Base-by-base conservation (phyloP, 2,888 invertebrate genomes). In the Diaprepes abbreviatus region DNA sequence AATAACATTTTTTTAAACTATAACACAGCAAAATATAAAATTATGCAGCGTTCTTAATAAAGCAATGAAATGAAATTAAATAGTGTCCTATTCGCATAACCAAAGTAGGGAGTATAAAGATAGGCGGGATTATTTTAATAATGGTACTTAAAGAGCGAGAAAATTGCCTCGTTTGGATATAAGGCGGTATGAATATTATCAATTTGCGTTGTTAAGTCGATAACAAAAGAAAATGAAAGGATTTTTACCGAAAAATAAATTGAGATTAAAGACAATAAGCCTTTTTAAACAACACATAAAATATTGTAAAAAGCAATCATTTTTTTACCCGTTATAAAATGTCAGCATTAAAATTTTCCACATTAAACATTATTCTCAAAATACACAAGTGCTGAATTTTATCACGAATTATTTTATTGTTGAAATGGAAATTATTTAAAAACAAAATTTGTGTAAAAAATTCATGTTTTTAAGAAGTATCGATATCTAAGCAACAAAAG, bases 101-200 rank as follows among this genome's bases (percentile, higher is more conserved):
- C 48, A 58, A 65, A 65, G 57, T 40, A 57, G 24, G 48, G 31
- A 54, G 54, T 43, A 28, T 64, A 35, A 45, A 55, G 65, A 65
- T 65, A 65, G 58, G 65, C 24, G 35, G 45, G 40, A 52, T 52
- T 50, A 40, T 55, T 64, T 64, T 57, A 55, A 55, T 55, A 64
- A 64, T 16, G 45, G 36, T 40, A 21, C 33, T 64, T 55, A 55
- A 64, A 45, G 24, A 64, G 43, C 64, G 28, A 31, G 45, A 64
- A 64, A 48, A 54, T 54, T 63, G 36, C 54, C 24, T 38, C 12
- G 28, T 31, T 40, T 12, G 16, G 19, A 62, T 12, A 45, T 60
- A 60, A 43, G 12, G 36, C 24, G 19, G 1, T 45, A 12, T n/a
- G 5, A 45, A 24, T 24, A 45, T 45, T 45, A 21, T 45, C 45